Percentiles rank a stretch among this genome's conserved stretches.
phyloP scores from a whole-genome alignment of 2,888 invertebrate species.

The Euzophera pinguis region DNA sequence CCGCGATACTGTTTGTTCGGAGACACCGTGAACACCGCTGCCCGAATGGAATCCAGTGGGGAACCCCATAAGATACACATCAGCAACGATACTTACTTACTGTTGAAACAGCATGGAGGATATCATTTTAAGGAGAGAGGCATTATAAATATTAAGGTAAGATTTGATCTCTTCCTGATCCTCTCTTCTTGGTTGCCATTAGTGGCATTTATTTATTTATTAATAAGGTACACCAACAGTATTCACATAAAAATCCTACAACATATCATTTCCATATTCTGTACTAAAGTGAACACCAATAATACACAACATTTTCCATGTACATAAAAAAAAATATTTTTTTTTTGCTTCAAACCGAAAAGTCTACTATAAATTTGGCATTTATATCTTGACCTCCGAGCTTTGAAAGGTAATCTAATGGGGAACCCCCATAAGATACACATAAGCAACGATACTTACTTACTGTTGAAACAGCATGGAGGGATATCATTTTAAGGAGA shows the following conservation, averaged over 20 bases:
- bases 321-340: no score
- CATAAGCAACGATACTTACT: constrained; percentile 85
- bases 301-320: no score
- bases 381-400: no score
- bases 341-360: no score
- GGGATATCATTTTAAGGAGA: constrained; percentile 86
- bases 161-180: background rate
- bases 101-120: constrained; percentile 85
- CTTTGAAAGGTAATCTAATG: constrained; percentile 90
- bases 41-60: constrained; percentile 89
- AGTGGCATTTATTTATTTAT: no score
- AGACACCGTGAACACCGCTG: constrained; percentile 90
- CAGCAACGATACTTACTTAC: constrained; percentile 83
- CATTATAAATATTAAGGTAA: constrained; percentile 85
- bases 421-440: constrained; percentile 87
- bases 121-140: constrained; percentile 87
- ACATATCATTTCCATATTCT: no score
- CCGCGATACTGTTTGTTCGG: constrained; percentile 91
- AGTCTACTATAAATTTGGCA: no score
- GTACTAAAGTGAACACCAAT: no score
- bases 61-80: constrained; percentile 88
- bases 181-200: no score
- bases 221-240: no score
- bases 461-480: constrained; percentile 83
- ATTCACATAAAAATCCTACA: no score